Evolutionary conservation across 1,140 invertebrate species (phyloP).

Genomic region (Hylaeus anthracinus): DNA sequence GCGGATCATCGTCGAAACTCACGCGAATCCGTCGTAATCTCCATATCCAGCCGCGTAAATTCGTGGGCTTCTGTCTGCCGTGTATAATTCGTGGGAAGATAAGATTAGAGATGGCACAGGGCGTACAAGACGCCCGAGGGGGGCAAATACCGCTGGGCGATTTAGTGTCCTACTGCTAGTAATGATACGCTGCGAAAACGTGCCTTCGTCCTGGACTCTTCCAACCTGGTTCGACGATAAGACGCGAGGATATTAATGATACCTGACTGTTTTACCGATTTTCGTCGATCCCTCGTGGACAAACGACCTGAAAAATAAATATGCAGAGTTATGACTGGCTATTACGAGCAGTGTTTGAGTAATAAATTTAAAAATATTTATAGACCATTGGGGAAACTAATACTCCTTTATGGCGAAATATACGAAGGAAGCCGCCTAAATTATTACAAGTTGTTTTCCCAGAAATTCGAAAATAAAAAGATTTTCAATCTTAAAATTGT

Average conservation of each 20-base stretch:
- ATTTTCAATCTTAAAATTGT: too few relatives aligned
- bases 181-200: slow-evolving; percentile 27
- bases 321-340: too few relatives aligned
- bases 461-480: too few relatives aligned
- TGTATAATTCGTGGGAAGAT: slow-evolving; percentile 37
- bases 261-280: not conserved
- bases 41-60: slow-evolving; percentile 15
- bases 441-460: too few relatives aligned
- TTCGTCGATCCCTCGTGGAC: not conserved
- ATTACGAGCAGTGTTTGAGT: too few relatives aligned
- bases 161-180: not conserved
- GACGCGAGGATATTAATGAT: slow-evolving; percentile 4
- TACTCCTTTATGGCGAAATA: too few relatives aligned
- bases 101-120: slow-evolving; percentile 8
- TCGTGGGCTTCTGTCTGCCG: slow-evolving; percentile 28
- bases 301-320: too few relatives aligned
- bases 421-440: too few relatives aligned
- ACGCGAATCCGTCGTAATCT: slow-evolving; percentile 20
- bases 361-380: too few relatives aligned
- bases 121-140: not conserved
- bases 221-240: not conserved
- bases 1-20: slow-evolving; percentile 6
- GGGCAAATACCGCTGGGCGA: slow-evolving; percentile 13
- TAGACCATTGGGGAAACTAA: too few relatives aligned
- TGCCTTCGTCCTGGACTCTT: not conserved